Conservation (phyloP, 2,113 vertebrate species). For the Scomber colias region DNA sequence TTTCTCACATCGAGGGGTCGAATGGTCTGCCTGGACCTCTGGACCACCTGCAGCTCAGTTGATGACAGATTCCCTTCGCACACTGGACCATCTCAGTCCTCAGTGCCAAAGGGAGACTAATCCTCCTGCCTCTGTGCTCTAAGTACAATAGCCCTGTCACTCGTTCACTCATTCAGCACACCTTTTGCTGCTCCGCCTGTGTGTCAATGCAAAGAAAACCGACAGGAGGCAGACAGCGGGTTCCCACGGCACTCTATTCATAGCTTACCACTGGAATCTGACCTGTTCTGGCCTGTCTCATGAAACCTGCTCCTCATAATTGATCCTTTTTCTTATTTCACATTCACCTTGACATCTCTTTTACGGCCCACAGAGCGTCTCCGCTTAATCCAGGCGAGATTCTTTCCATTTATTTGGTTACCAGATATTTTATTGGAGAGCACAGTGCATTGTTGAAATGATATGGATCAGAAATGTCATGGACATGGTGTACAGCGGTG, state of each 20-base stretch:
- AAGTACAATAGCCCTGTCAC: conserved; percentile 72
- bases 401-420: conserved; percentile 51
- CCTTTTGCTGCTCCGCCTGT: conserved; percentile 61
- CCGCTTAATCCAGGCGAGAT: conserved; percentile 55
- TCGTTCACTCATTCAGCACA: conserved; percentile 72
- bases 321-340: conserved; percentile 70
- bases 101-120: conserved; percentile 70
- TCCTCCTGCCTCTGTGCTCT: conserved; percentile 70
- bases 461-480: conserved; percentile 34
- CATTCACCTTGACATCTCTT: conserved; percentile 75
- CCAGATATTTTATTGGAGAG: conserved; percentile 32
- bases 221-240: conserved; percentile 59
- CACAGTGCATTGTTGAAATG: conserved; percentile 18
- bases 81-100: conserved; percentile 54
- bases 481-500: neutral
- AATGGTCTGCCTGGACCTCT: conserved; percentile 58
- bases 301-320: conserved; percentile 77
- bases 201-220: conserved; percentile 63
- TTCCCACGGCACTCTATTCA: conserved; percentile 81
- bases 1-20: conserved; percentile 64
- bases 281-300: conserved; percentile 79
- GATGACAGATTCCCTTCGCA: conserved; percentile 80
- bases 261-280: conserved; percentile 73
- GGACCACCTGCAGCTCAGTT: conserved; percentile 76
- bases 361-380: conserved; percentile 62